phyloP scores from a whole-genome alignment of 2,113 vertebrate species.

The Sinosuthora webbiana region DNA sequence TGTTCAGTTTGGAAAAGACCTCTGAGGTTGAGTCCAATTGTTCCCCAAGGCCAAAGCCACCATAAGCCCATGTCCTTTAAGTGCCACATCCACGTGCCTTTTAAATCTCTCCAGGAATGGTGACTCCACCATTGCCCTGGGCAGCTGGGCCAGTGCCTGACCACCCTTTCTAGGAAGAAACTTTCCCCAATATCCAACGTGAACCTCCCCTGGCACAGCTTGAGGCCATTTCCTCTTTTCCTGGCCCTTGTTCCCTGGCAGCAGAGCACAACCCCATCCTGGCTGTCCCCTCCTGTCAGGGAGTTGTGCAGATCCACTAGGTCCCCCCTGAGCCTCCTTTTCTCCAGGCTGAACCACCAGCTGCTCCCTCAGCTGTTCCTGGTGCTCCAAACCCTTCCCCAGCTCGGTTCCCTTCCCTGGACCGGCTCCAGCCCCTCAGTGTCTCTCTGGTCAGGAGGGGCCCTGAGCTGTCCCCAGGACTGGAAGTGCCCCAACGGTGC shows the following conservation, averaged over 20 bases:
- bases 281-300: neutral
- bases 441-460: neutral
- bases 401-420: neutral
- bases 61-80: neutral
- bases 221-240: accelerated
- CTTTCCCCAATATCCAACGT: neutral
- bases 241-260: neutral
- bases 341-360: neutral
- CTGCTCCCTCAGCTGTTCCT: neutral
- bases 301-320: neutral
- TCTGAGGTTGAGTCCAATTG: neutral
- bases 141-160: neutral
- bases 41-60: neutral
- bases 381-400: neutral
- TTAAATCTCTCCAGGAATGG: neutral
- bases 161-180: neutral
- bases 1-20: neutral
- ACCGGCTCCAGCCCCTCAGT: neutral
- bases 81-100: neutral
- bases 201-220: neutral
- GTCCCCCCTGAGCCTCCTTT: neutral
- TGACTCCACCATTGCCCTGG: neutral
- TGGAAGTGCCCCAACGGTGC: neutral
- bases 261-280: neutral
- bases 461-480: neutral